Evolutionary conservation across 2,888 invertebrate species (phyloP), one percentile per base, ranked within the genome.

Genomic region (Dicyrtoma fusca): DNA sequence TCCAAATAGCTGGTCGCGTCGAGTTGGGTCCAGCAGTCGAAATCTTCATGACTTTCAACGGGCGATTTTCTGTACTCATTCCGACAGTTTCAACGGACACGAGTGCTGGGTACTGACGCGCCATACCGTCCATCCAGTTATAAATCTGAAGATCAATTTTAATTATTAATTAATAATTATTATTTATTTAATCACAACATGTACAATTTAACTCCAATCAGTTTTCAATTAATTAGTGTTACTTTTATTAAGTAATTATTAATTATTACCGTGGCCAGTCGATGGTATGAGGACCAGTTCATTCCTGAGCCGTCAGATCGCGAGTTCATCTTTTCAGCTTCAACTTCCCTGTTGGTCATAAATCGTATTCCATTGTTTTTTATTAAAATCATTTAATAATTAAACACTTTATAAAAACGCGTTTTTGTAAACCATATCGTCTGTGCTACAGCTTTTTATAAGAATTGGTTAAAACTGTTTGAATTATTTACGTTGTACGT

Each of bases 81-180:
- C 92, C 92, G 51, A 92, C 87, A 1, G 89, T 90, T 69, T 89
- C 85, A 1, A 91, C 83, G 74, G 90, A 89, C 0, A 90, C 88
- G 4, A 89, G 81, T 49, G 88, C 86, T 0, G 91, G 87, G 82
- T 90, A 88, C 1, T 87, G 87, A 77, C 86, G 85, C 59, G 89
- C 89, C 75, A 92, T 82, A 75, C 88, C 88, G 80, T 92, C 90
- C 81, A 92, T 82, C 80, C 80, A 80, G 8, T 63, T 57, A 25
- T 80, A 74, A 59, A 80, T 80, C 77, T 79, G 49, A 45, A 66
- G 13, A n/a, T n/a, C n/a, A n/a, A n/a, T n/a, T n/a, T n/a, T n/a
- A n/a, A n/a, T n/a, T 53, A 19, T 53, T 53, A 21, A 21, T 21
- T 21, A 53, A 53, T 55, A 17, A 49, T 17, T 49, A 17, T 49